Base-by-base conservation (phyloP, 2,888 invertebrate species). In the Agrenia bidenticulata region DNA sequence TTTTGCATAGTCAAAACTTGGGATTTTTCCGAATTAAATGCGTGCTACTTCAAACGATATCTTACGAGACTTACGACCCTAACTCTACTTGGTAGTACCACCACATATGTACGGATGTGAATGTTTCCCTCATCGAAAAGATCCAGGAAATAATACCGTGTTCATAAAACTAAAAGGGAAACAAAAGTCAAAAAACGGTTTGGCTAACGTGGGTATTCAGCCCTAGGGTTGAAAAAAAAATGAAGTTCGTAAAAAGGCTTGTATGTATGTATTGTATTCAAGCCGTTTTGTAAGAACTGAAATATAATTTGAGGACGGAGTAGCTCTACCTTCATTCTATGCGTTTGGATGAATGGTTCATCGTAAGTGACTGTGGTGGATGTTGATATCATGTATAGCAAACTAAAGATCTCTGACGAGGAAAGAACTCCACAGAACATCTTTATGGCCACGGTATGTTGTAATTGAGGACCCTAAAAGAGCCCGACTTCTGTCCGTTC, bases 381-480 rank as follows among this genome's bases (percentile, higher is more conserved):
- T 32, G 32, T 32, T 32, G 32, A 32, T 32, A 32, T 32, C 11
- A 32, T 11, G 11, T 32, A 32, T 5, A 15, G n/a, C 2, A 19
- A 45, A 45, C 9, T 45, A 19, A 45, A 45, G 45, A 45, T 45
- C 45, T 45, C 19, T 15, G 45, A 51, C 15, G 24, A 51, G 11
- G 55, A 42, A 11, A n/a, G 42, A 57, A 57, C 19, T n/a, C 4
- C n/a, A 19, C 13, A 60, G 56, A 51, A 61, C 63, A 68, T 64
- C 62, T 68, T 68, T 64, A 69, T 64, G 69, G 50, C 62, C 62
- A 55, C 26, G 53, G 61, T 61, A 41, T 21, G 62, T 57, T 53
- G 61, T 69, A 66, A 66, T 66, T 66, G 63, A 66, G 65, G 63
- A 63, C 61, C 60, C 68, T 61, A 51, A 17, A 63, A 58, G 26